A percentile compares a stretch with the other conserved stretches of the same genome.
Evolutionary conservation across 2,888 invertebrate genomes (phyloP).

Genomic region (Galerucella pusilla): DNA sequence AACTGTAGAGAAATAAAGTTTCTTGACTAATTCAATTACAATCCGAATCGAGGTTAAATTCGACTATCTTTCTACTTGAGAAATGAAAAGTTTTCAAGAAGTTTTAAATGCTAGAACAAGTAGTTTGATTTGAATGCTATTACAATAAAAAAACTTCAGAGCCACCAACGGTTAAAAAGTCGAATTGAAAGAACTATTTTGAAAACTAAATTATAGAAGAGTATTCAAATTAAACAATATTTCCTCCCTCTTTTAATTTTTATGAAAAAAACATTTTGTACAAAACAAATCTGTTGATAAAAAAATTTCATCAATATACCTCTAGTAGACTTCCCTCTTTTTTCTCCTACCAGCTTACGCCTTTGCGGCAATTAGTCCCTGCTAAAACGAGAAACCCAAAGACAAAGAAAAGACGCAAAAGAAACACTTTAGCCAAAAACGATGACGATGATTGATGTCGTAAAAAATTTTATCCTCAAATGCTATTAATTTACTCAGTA

Average conservation of each 20-base stretch:
- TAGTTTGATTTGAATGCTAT: too few species aligned
- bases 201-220: too few species aligned
- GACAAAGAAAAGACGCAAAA: slow-evolving; percentile 17
- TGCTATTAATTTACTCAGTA: slow-evolving; percentile 35
- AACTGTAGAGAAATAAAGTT: neutral
- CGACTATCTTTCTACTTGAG: neutral
- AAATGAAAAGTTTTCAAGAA: neutral
- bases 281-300: slow-evolving; percentile 1
- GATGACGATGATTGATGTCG: slow-evolving; percentile 36
- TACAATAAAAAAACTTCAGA: too few species aligned
- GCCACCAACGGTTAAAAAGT: too few species aligned
- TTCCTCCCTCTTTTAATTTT: too few species aligned
- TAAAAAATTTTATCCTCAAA: slow-evolving; percentile 28
- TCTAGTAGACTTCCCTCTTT: neutral
- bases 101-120: too few species aligned
- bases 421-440: slow-evolving; percentile 29
- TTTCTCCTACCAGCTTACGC: slow-evolving; percentile 12
- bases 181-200: too few species aligned
- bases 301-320: slow-evolving; percentile 23
- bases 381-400: slow-evolving; percentile 22
- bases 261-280: neutral
- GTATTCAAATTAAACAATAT: too few species aligned
- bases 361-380: slow-evolving; percentile 38
- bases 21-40: neutral
- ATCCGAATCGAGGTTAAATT: neutral